These are phyloP conservation scores for Rhyacophila brunnea DNA, from an alignment of 1,140 invertebrate species.

Conservation along the genomic window DNA sequence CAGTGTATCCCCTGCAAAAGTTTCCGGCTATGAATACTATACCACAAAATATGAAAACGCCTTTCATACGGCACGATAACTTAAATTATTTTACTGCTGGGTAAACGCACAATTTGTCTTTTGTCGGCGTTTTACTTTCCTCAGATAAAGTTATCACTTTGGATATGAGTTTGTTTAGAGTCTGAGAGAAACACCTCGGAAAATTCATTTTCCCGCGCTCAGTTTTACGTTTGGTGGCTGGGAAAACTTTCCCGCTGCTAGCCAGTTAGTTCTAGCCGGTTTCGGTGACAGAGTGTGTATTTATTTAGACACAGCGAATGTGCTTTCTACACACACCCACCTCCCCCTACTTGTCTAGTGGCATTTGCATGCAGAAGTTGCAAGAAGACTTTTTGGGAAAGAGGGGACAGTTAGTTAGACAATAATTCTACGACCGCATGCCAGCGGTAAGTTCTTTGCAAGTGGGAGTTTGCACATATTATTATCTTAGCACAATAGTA, in stretches of 20 bases:
- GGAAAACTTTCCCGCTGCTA: neutral
- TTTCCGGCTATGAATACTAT: too few relatives aligned
- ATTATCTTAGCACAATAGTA: constrained; percentile 3
- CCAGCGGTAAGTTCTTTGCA: neutral
- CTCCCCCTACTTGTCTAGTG: neutral
- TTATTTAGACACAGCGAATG: constrained; percentile 2
- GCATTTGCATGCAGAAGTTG: constrained; percentile 7
- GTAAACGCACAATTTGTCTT: too few relatives aligned
- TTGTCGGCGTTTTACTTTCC: constrained; percentile 1
- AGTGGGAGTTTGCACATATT: constrained; percentile 8
- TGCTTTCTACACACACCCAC: neutral
- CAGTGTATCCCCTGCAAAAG: too few relatives aligned
- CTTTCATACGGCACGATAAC: too few relatives aligned
- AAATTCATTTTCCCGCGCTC: constrained; percentile 2
- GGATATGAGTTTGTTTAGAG: constrained; percentile 17
- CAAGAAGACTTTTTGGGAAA: constrained; percentile 1
- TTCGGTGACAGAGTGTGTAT: constrained; percentile 5
- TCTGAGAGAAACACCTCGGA: constrained; percentile 4
- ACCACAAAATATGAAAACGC: too few relatives aligned
- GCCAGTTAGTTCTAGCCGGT: neutral
- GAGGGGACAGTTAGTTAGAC: constrained; percentile 2
- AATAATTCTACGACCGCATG: constrained; percentile 5
- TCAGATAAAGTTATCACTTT: constrained; percentile 11
- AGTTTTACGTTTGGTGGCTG: neutral
- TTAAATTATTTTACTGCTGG: too few relatives aligned